Conservation (phyloP, 2,113 vertebrate genomes). For the Oreotrochilus melanogaster region DNA sequence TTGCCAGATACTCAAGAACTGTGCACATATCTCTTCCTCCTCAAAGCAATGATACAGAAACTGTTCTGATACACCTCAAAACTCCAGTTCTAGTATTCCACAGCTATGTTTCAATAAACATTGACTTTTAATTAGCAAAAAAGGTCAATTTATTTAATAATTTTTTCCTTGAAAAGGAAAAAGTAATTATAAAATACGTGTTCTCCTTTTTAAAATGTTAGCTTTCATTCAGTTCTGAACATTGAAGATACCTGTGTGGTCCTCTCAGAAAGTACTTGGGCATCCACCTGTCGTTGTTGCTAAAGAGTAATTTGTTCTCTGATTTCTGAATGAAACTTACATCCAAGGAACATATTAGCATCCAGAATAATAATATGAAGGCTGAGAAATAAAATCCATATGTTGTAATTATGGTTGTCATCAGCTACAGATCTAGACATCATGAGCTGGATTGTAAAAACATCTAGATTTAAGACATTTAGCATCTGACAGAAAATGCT, state of each 20-base stretch:
- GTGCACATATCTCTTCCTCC: fast-evolving
- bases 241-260: background rate
- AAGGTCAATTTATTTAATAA: background rate
- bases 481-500: background rate
- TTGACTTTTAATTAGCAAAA: background rate
- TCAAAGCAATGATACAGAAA: background rate
- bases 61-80: background rate
- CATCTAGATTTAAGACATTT: background rate
- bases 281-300: background rate
- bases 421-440: background rate
- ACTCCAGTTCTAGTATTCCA: background rate
- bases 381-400: background rate
- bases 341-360: background rate
- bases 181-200: background rate
- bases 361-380: background rate
- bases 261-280: background rate
- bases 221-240: background rate
- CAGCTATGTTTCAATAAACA: background rate
- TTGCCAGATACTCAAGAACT: background rate
- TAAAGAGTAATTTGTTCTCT: background rate
- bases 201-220: background rate
- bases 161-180: background rate
- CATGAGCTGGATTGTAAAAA: background rate
- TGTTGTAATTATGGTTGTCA: background rate
- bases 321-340: background rate